Conservation (phyloP, 2,888 invertebrate species). For the Spisula solida region DNA sequence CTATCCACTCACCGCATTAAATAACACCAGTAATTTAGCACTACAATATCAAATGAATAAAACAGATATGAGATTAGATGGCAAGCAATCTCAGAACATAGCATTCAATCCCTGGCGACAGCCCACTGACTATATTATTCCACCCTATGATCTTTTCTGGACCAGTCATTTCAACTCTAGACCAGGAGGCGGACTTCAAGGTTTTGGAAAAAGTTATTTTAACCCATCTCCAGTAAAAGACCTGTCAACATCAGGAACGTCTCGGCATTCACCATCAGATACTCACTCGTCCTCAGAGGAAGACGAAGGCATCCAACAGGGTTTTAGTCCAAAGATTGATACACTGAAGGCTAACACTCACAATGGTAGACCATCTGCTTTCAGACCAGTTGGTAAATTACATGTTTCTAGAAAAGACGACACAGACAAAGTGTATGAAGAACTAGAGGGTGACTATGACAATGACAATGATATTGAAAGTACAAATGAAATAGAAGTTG, state of each 20-base stretch:
- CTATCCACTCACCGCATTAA: conserved; percentile 71
- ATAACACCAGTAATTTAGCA: conserved; percentile 70
- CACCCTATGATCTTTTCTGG: conserved; percentile 78
- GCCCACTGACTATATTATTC: conserved; percentile 72
- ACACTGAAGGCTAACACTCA: conserved; percentile 44
- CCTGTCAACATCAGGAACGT: conserved; percentile 47
- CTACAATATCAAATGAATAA: conserved; percentile 72
- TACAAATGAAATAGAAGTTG: conserved; percentile 49
- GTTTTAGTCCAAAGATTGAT: conserved; percentile 38
- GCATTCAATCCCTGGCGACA: conserved; percentile 64
- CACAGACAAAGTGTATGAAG: not conserved
- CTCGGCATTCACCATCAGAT: conserved; percentile 59
- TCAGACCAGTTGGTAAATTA: conserved; percentile 65
- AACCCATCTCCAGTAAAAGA: conserved; percentile 62
- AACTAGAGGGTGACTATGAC: not conserved
- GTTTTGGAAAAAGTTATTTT: conserved; percentile 61
- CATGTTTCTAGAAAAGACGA: conserved; percentile 29
- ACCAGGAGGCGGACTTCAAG: conserved; percentile 38
- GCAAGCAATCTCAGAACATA: conserved; percentile 56
- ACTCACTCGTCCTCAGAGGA: conserved; percentile 66
- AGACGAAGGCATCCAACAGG: conserved; percentile 60
- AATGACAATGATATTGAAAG: conserved; percentile 24
- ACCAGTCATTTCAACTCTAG: conserved; percentile 70
- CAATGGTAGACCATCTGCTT: conserved; percentile 59
- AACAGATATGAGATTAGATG: conserved; percentile 61